Evolutionary conservation across 2,113 vertebrate species (phyloP).

Genomic region (Gavia stellata): DNA sequence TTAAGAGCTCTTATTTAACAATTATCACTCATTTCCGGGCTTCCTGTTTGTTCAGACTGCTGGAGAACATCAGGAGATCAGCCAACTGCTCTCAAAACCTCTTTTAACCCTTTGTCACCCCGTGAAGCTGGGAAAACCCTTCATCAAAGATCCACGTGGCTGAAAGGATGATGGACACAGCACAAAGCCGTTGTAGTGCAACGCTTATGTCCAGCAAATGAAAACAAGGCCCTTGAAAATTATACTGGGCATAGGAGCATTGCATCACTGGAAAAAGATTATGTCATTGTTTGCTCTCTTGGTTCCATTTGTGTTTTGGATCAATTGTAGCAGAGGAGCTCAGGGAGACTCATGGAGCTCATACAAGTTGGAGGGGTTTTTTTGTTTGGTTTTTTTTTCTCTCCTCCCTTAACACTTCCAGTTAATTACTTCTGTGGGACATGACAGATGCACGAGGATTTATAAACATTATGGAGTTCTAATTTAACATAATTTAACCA

Average conservation of each 20-base stretch:
- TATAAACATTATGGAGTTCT: not conserved
- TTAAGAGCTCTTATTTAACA: conserved; percentile 66
- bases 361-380: not conserved
- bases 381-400: not conserved
- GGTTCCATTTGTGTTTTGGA: not conserved
- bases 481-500: not conserved
- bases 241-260: not conserved
- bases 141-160: rapidly evolving
- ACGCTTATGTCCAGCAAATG: not conserved
- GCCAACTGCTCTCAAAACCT: not conserved
- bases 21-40: conserved; percentile 69
- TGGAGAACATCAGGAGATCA: conserved; percentile 44
- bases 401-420: not conserved
- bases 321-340: not conserved
- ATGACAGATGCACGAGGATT: not conserved
- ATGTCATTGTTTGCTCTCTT: not conserved
- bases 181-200: not conserved
- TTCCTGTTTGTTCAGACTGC: conserved; percentile 69
- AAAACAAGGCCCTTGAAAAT: not conserved
- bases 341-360: not conserved
- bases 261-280: not conserved
- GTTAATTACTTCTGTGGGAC: not conserved
- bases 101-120: conserved; percentile 27
- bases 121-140: not conserved
- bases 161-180: not conserved